A percentile compares a stretch with the other conserved stretches of the same genome.
Evolutionary conservation across 2,888 invertebrate species (phyloP).

Genomic region (Suillia variegata): DNA sequence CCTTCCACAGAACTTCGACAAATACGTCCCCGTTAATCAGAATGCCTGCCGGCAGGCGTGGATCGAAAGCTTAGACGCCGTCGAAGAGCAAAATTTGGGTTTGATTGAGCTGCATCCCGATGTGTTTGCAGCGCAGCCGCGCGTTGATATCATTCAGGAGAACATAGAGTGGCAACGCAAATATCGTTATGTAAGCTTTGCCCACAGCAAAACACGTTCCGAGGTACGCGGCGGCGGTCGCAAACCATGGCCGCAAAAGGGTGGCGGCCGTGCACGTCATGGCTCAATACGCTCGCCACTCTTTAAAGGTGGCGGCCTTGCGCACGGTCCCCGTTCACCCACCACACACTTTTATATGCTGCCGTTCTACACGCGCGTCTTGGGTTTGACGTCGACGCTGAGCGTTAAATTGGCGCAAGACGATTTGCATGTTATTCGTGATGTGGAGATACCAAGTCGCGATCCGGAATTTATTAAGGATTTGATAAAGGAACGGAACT

Average conservation of each 20-base stretch:
- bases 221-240: slow-evolving; percentile 88
- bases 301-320: slow-evolving; percentile 81
- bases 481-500: slow-evolving; percentile 81
- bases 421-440: slow-evolving; percentile 88
- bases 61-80: slow-evolving; percentile 81
- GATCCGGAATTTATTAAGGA: slow-evolving; percentile 79
- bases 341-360: slow-evolving; percentile 93
- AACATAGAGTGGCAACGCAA: slow-evolving; percentile 87
- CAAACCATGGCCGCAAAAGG: slow-evolving; percentile 98
- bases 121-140: slow-evolving; percentile 80
- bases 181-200: slow-evolving; percentile 82
- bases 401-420: slow-evolving; percentile 95
- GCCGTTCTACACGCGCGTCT: slow-evolving; percentile 75
- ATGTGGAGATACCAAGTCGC: slow-evolving; percentile 83
- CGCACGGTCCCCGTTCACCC: slow-evolving; percentile 91
- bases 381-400: slow-evolving; percentile 81
- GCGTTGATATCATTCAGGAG: slow-evolving; percentile 83
- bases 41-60: slow-evolving; percentile 72
- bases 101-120: slow-evolving; percentile 88
- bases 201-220: slow-evolving; percentile 76
- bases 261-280: slow-evolving; percentile 86
- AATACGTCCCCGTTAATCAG: slow-evolving; percentile 39
- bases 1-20: slow-evolving; percentile 40
- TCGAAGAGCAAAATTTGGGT: slow-evolving; percentile 79
- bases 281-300: slow-evolving; percentile 91